These are phyloP conservation scores for Percopsis omiscomaycus DNA, from an alignment of 2,797 vertebrate species.

Conservation along the genomic window DNA sequence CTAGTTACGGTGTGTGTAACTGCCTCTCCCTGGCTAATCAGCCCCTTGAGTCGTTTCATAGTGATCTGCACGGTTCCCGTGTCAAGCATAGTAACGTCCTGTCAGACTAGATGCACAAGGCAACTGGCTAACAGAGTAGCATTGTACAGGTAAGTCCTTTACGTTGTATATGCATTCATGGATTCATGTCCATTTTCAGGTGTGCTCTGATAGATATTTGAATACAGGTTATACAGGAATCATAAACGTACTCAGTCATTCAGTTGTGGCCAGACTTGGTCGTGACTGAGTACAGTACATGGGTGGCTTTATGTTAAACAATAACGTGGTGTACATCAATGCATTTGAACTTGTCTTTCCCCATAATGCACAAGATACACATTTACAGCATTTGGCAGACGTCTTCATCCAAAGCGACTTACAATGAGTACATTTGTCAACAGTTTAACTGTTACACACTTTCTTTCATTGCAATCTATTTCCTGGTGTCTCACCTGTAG, in stretches of 20 bases:
- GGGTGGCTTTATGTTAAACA: conserved; percentile 61
- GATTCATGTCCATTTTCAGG: conserved; percentile 22
- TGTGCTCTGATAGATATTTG: conserved; percentile 16
- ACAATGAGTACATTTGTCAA: not conserved
- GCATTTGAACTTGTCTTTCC: conserved; percentile 51
- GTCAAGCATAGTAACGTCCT: conserved; percentile 23
- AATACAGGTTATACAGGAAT: conserved; percentile 21
- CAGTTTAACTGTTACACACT: conserved; percentile 17
- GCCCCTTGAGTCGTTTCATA: conserved; percentile 29
- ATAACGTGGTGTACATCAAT: conserved; percentile 55
- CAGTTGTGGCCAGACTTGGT: too few species aligned
- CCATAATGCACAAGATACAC: conserved; percentile 1
- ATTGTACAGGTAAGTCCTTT: too few species aligned
- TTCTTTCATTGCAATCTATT: conserved; percentile 40
- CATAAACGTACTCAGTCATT: too few species aligned
- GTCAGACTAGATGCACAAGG: conserved; percentile 3
- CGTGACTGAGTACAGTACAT: conserved; percentile 41
- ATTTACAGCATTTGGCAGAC: too few species aligned
- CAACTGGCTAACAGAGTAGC: too few species aligned
- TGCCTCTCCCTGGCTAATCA: conserved; percentile 44
- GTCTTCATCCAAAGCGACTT: not conserved
- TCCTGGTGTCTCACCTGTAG: conserved; percentile 68
- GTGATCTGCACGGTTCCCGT: conserved; percentile 27
- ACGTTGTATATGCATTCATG: too few species aligned
- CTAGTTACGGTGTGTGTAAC: conserved; percentile 61